Conservation (phyloP, 2,888 invertebrate genomes). For the Philhelius pedissequus region DNA sequence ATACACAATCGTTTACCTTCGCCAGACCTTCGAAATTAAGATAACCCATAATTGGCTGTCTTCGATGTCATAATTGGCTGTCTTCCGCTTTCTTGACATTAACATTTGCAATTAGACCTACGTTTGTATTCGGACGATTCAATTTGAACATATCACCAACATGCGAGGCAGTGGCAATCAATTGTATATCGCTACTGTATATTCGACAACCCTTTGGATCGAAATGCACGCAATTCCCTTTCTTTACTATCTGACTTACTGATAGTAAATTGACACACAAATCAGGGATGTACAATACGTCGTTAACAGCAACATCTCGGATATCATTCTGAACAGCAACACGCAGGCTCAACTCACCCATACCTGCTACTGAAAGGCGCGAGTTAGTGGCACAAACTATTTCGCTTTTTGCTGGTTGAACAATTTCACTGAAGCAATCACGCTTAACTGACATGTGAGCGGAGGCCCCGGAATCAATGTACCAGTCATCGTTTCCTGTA, state of each 20-base stretch:
- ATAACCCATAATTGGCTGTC: neutral
- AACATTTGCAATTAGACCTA: neutral
- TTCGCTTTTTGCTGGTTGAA: neutral
- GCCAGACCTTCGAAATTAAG: neutral
- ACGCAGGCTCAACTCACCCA: neutral
- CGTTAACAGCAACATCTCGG: neutral
- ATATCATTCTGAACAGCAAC: neutral
- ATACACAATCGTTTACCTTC: neutral
- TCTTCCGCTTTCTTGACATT: neutral
- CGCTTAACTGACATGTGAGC: neutral
- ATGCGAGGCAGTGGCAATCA: neutral
- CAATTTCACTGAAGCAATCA: neutral
- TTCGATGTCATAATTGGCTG: neutral
- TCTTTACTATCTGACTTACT: neutral
- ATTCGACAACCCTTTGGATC: neutral
- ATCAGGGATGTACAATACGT: neutral
- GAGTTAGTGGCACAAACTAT: neutral
- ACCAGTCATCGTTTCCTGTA: neutral
- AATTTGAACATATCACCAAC: neutral
- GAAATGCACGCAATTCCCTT: neutral
- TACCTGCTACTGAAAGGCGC: neutral
- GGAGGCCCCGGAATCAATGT: neutral
- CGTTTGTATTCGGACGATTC: neutral
- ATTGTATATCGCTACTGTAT: neutral
- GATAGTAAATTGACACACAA: conserved; percentile 2